Conservation (phyloP, 2,113 vertebrate species). For the Gavialis gangeticus region DNA sequence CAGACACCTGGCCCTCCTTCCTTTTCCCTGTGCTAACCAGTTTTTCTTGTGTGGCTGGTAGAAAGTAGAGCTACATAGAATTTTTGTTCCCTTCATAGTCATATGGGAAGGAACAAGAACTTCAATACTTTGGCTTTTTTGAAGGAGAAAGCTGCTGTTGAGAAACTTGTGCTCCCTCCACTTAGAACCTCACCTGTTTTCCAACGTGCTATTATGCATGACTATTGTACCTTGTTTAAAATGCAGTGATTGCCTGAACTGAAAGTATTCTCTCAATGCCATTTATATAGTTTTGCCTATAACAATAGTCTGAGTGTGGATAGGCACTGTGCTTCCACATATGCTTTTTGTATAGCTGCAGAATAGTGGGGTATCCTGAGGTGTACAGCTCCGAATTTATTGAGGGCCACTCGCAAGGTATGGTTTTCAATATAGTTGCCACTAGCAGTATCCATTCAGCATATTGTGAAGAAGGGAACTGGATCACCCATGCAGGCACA, state of each 20-base stretch:
- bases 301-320: background rate
- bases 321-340: background rate
- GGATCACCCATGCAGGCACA: too few species aligned
- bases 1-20: background rate
- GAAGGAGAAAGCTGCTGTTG: background rate
- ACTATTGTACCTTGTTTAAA: background rate
- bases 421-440: too few species aligned
- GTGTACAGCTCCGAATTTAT: too few species aligned
- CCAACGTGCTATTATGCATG: background rate
- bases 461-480: too few species aligned
- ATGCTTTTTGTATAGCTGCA: background rate
- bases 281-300: background rate
- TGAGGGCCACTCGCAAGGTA: too few species aligned
- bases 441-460: too few species aligned
- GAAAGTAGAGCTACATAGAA: background rate
- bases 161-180: too few species aligned
- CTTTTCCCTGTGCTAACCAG: background rate
- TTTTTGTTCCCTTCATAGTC: background rate
- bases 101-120: background rate
- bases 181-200: background rate
- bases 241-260: background rate
- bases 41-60: background rate
- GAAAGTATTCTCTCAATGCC: background rate
- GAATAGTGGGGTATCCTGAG: background rate
- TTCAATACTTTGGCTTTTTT: background rate